A percentile compares a stretch with the other conserved stretches of the same genome.
Conservation (phyloP, 2,113 vertebrate species). For the Oenanthe melanoleuca region DNA sequence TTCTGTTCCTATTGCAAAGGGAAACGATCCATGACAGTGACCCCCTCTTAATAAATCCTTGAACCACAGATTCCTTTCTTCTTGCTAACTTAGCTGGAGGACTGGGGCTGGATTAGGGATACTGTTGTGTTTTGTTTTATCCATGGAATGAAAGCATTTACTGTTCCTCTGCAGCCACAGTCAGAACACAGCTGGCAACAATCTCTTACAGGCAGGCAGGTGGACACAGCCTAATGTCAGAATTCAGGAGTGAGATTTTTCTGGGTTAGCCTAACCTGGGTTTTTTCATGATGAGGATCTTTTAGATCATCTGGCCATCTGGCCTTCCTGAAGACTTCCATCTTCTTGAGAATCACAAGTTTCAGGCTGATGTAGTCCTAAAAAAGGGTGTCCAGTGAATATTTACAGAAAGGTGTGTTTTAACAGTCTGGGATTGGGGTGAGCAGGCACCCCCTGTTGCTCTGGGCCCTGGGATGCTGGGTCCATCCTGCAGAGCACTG, state of each 20-base stretch:
- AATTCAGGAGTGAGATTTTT: neutral
- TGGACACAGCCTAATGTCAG: rapidly evolving
- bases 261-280: neutral
- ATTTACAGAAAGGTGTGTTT: rapidly evolving
- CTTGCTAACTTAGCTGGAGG: neutral
- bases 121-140: neutral
- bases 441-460: rapidly evolving
- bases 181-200: neutral
- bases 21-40: neutral
- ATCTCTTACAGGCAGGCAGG: neutral
- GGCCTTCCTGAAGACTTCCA: neutral
- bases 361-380: neutral
- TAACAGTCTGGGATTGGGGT: neutral
- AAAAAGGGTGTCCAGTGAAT: neutral
- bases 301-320: neutral
- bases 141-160: rapidly evolving
- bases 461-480: neutral
- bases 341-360: neutral
- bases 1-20: neutral
- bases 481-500: neutral
- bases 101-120: neutral
- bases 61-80: neutral
- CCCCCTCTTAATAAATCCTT: neutral
- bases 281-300: neutral
- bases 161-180: neutral